Base-by-base conservation (phyloP, 2,797 vertebrate species). In the Phataginus tetradactyla region DNA sequence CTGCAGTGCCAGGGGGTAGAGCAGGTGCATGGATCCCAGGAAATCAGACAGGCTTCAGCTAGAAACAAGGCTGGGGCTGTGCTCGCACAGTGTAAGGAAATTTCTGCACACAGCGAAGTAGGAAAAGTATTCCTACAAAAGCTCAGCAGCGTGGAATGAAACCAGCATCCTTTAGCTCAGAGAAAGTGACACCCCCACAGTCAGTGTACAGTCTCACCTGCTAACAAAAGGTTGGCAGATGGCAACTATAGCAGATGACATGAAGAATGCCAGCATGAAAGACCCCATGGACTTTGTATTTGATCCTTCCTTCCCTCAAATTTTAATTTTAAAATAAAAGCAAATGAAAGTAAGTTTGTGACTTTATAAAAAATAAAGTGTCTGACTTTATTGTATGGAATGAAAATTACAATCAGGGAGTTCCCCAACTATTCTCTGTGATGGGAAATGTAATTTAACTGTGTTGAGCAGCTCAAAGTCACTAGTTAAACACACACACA, bases 321-420 rank as follows among this genome's bases (percentile, higher is more conserved):
- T 66, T 51, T 55, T 71, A 49, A 72, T 72, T 79, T 66, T 49
- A 59, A 71, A 80, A n/a, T 64, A 39, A 63, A 69, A 92, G 45
- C 18, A 85, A 86, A 53, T 78, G 32, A 64, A 90, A 72, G 23
- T 59, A 86, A 93, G 39, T 55, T 4, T 45, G 25, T n/a, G 9
- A 85, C 12, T 59, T 81, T 37, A 55, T 37, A 64, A 71, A 77
- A 68, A 64, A 27, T 53, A 45, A 81, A 63, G 13, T 39, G 21
- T 14, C 39, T 15, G 20, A 23, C 61, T 74, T 94, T 66, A 29
- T 91, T 71, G 29, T 25, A 27, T 59, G 42, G n/a, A 49, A 69
- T 81, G 15, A 94, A 88, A 77, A 61, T 63, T 53, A 27, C 15
- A 21, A 51, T 66, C 34, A 81, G 81, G 37, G 51, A 91, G 59